phyloP scores from a whole-genome alignment of 2,113 vertebrate species.

The Prinia subflava region DNA sequence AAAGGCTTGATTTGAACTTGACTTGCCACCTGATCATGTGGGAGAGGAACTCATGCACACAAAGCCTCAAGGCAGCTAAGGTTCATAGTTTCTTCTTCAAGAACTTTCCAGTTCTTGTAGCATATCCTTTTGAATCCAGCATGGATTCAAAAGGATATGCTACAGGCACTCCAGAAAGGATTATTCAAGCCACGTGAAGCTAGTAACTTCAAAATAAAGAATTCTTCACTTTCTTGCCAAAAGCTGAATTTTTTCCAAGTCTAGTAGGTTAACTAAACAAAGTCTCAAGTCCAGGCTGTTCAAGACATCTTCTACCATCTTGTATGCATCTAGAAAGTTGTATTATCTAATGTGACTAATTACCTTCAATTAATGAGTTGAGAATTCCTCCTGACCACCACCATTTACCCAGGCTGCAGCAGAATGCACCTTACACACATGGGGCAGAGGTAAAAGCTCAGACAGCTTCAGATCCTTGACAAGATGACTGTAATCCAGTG shows the following conservation, averaged over 20 bases:
- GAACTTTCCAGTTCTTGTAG: background rate
- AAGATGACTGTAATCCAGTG: background rate
- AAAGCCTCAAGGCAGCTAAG: background rate
- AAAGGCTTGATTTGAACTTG: background rate
- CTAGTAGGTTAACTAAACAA: background rate
- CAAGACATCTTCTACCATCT: background rate
- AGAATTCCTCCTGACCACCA: background rate
- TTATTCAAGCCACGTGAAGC: background rate
- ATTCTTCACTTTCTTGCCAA: background rate
- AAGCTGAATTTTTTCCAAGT: background rate
- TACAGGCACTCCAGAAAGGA: background rate
- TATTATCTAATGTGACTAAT: background rate
- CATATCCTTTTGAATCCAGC: too few species aligned
- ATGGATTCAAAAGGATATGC: background rate
- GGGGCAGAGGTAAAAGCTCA: background rate
- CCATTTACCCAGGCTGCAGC: background rate
- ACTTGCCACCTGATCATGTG: background rate
- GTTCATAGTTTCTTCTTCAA: background rate
- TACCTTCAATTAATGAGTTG: background rate
- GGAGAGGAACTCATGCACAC: background rate
- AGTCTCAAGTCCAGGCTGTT: background rate
- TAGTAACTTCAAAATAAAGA: background rate
- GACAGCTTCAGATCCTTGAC: background rate
- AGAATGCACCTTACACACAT: background rate
- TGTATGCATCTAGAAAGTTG: background rate